phyloP scores from a whole-genome alignment of 1,140 invertebrate species.

The Eriocheir sinensis region DNA sequence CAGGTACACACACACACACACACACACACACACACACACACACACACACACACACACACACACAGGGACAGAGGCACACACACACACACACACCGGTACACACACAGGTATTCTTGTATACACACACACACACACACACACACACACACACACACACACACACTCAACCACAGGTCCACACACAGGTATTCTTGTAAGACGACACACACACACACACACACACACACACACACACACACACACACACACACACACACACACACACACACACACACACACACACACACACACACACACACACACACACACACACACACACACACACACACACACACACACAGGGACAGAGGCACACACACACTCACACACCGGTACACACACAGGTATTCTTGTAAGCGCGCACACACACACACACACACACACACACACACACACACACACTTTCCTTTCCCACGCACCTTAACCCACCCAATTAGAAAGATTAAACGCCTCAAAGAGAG shows the following conservation, averaged over 20 bases:
- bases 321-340: background rate
- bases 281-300: background rate
- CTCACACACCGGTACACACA: background rate
- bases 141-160: no score
- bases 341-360: background rate
- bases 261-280: background rate
- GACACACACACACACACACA: background rate
- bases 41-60: background rate
- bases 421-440: background rate
- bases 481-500: background rate
- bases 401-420: constrained; percentile 6
- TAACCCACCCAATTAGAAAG: background rate
- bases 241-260: background rate
- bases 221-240: background rate
- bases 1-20: background rate
- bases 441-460: constrained; percentile 20
- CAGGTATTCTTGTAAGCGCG: no score
- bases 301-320: constrained; percentile 5
- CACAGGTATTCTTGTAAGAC: no score
- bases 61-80: background rate
- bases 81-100: background rate
- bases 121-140: no score
- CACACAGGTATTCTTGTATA: no score
- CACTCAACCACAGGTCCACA: no score
- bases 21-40: background rate